Base-by-base conservation (phyloP, 1,140 invertebrate genomes). In the Hyles euphorbiae region DNA sequence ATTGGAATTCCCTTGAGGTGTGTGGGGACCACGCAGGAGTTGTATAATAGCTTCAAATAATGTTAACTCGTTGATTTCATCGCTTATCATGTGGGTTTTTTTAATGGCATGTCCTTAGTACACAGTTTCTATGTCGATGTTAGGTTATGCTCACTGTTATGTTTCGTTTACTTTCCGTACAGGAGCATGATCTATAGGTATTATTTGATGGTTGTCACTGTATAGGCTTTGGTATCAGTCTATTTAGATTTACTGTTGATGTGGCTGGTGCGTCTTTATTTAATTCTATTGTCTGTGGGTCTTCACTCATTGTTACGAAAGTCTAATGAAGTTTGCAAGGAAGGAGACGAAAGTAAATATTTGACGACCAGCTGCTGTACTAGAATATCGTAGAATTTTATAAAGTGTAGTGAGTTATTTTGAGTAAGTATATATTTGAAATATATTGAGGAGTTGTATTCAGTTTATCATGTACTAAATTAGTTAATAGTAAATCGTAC, bases 51-150 rank as follows among this genome's bases (percentile, higher is more conserved):
- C 53, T 56, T 48, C 32, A n/a, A 33, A 33, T 33, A 34, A 10
- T 48, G 46, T 48, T 56, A 33, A 47, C 44, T 50, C 58, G 57
- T 72, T 68, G 54, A 67, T 56, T 72, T 61, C 74, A 78, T 83
- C 70, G 79, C 81, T 82, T 70, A 78, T 86, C 85, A 86, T 88
- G 85, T 88, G 85, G 85, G 85, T 86, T 85, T 88, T 87, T 88
- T 88, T 88, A 88, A 88, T 88, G 76, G 85, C 85, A 86, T 88
- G 85, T 70, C 59, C 22, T 40, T 76, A 58, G 55, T 67, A 58
- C 68, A 65, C 56, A 65, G 50, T 70, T 70, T 59, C 33, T 69
- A 22, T 22, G 22, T 22, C 56, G 22, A 22, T 22, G 50, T 46
- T 61, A 61, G 72, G 63, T 63, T 65, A 60, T 76, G 78, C 68